Conservation (phyloP, 92 coral and sea anemone species). For the Porites lobata region DNA sequence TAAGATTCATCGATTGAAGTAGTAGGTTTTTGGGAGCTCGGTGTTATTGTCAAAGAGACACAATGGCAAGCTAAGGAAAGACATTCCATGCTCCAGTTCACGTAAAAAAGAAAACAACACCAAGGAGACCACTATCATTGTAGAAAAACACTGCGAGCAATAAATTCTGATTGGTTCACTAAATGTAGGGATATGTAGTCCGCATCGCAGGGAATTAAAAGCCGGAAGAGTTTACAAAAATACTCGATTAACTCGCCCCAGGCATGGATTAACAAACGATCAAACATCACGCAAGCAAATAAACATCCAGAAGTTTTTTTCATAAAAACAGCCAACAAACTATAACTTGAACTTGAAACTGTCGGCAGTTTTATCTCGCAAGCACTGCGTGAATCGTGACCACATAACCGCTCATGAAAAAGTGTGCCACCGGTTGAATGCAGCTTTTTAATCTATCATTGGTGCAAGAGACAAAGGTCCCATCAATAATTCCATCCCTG, state of each 20-base stretch:
- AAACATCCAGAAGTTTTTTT: not conserved
- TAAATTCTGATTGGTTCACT: not conserved
- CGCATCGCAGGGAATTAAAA: constrained; percentile 23
- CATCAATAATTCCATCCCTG: constrained; percentile 19
- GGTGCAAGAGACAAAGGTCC: constrained; percentile 1
- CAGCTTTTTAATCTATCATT: not conserved
- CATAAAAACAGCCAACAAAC: not conserved
- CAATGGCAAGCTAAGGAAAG: not conserved
- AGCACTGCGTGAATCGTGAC: not conserved
- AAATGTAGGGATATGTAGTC: not conserved
- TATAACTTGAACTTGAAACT: not conserved
- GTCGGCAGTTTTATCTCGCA: not conserved
- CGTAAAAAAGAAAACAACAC: not conserved
- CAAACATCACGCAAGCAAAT: constrained; percentile 24
- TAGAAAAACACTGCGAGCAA: too few species aligned
- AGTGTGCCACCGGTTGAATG: constrained; percentile 14
- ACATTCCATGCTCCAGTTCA: not conserved
- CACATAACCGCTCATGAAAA: not conserved
- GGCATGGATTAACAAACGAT: constrained; percentile 1
- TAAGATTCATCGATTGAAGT: not conserved
- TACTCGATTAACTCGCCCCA: not conserved
- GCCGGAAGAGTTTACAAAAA: constrained; percentile 23
- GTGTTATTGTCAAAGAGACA: not conserved
- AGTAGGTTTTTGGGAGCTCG: not conserved
- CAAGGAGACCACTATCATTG: not conserved